These are phyloP conservation scores for Drosophila mettleri DNA, from an alignment of 2,888 invertebrate species.

Conservation along the genomic window DNA sequence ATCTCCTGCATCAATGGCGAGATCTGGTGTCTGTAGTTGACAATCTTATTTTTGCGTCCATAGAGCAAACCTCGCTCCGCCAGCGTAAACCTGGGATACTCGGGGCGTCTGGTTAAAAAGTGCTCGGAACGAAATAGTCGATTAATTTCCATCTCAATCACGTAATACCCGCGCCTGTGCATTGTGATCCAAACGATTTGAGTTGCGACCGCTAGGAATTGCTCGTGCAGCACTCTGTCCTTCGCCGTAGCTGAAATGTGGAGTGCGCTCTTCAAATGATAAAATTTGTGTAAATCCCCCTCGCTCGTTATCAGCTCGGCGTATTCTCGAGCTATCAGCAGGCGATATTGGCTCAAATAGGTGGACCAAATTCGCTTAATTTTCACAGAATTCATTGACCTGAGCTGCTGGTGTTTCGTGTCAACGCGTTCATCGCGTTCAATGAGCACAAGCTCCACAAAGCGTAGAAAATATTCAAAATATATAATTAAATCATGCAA, in stretches of 20 bases:
- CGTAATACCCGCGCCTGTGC: neutral
- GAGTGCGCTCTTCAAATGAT: neutral
- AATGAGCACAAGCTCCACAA: neutral
- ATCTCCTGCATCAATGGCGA: conserved; percentile 2
- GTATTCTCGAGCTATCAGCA: conserved; percentile 7
- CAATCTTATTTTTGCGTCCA: neutral
- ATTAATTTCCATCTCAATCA: conserved; percentile 10
- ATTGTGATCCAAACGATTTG: conserved; percentile 6
- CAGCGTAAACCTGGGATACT: neutral
- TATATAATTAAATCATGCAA: conserved; percentile 4
- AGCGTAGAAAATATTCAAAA: conserved; percentile 7
- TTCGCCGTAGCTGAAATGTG: neutral
- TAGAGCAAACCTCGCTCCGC: neutral
- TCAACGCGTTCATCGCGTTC: neutral
- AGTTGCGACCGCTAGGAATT: neutral
- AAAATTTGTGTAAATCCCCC: neutral
- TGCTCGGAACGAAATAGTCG: conserved; percentile 4
- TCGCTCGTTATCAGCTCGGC: neutral
- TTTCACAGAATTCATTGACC: neutral
- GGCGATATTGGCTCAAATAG: conserved; percentile 2
- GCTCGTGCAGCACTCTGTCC: neutral
- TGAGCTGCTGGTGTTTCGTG: neutral
- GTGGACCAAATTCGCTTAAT: conserved; percentile 5
- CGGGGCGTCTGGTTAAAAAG: neutral
- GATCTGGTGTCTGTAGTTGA: neutral